Conservation (phyloP, 2,113 vertebrate genomes). For the Gallinago paraguaiae region DNA sequence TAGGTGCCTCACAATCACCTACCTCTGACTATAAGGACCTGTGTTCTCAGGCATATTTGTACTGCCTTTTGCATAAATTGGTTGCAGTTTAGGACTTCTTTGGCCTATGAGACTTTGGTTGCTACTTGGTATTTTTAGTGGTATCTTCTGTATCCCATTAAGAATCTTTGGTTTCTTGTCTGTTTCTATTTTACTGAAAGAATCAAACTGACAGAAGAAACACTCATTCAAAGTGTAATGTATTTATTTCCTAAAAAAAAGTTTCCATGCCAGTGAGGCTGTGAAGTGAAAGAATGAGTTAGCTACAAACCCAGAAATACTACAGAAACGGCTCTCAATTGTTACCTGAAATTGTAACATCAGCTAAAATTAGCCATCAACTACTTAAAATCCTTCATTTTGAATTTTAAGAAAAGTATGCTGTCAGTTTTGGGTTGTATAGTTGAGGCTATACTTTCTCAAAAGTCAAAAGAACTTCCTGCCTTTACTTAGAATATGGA, state of each 20-base stretch:
- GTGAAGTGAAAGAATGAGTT: background rate
- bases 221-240: background rate
- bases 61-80: background rate
- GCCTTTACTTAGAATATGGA: background rate
- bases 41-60: background rate
- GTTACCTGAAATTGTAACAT: background rate
- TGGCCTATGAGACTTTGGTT: background rate
- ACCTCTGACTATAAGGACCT: background rate
- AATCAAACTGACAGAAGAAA: background rate
- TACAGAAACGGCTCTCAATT: background rate
- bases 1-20: background rate
- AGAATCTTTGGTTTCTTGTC: background rate
- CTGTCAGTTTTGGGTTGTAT: background rate
- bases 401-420: background rate
- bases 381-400: background rate
- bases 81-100: background rate
- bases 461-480: background rate
- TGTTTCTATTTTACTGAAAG: background rate
- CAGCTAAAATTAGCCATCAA: background rate
- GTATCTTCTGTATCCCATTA: background rate
- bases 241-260: background rate
- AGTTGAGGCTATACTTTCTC: background rate
- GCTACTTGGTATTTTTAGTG: background rate
- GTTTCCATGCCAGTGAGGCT: background rate
- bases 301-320: background rate